Base-by-base conservation (phyloP, 1,140 invertebrate species). In the Nebria ingens region DNA sequence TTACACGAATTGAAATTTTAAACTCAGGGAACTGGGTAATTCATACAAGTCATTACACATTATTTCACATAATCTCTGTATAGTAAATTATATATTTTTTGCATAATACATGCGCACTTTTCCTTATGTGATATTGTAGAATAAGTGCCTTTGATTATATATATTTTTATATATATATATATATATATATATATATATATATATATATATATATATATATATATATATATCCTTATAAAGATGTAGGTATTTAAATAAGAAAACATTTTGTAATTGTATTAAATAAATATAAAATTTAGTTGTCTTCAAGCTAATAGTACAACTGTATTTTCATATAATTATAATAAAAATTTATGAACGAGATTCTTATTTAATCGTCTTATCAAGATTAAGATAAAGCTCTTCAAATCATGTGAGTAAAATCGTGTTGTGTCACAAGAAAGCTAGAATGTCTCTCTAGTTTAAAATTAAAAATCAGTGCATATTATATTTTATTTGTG, bases 271-370 rank as follows among this genome's bases (percentile, higher is more conserved):
- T 17, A 45, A 6, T 17, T 45, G 40, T 45, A 45, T 45, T 45
- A n/a, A n/a, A n/a, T n/a, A n/a, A n/a, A n/a, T 45, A 45, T 45
- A 45, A 45, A 29, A 45, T 11, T 45, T 45, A 45, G 40, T 45
- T 45, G 4, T 45, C 3, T 45, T 12, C 17, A 45, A 45, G 40
- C 40, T 45, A 45, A 34, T 45, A 4, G 17, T 45, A 45, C 17
- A 45, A 45, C 40, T 45, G 17, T 45, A 45, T 45, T 45, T 45
- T 45, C 6, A 45, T 17, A 45, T 11, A 17, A 45, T 9, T n/a
- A 17, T 45, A 45, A 45, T 45, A 45, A 45, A 45, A 45, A 12
- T 9, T 34, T 34, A 9, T n/a, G n/a, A n/a, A n/a, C n/a, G 25
- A 34, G 25, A 34, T 34, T 9, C 6, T n/a, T 34, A n/a, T 34